Base-by-base conservation (phyloP, 2,888 invertebrate species). In the Nesidiocoris tenuis region DNA sequence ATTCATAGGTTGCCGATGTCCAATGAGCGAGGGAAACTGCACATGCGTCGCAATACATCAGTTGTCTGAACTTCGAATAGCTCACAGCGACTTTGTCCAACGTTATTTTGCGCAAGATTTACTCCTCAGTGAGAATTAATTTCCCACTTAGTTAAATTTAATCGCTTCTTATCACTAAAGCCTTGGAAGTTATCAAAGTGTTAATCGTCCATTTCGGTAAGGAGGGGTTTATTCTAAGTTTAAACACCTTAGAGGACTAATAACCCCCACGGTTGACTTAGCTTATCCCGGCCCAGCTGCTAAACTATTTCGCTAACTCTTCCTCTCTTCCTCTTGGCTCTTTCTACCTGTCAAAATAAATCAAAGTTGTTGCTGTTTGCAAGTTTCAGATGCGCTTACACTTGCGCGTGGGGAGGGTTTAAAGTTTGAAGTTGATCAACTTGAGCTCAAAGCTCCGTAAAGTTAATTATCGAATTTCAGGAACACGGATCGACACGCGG, bases 341-440 rank as follows among this genome's bases (percentile, higher is more conserved):
- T 39, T 59, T 59, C 59, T 19, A 19, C 67, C 57, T 68, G 39
- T 68, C 68, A 57, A 68, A 68, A 68, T 68, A 68, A 68, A 68
- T 68, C 68, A 68, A 68, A 57, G 21, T 54, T 66, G 68, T 57
- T 68, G 22, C 57, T 21, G 68, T 68, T 57, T 54, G 57, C 57
- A 56, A 57, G 23, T 57, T 68, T 39, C 39, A 12, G 39, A 39
- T 39, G 39, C 39, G 39, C 39, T 39, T 39, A 39, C 3, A 39
- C 39, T 39, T 39, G 39, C 12, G 39, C 39, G 39, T 39, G 12
- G 39, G 39, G 12, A 12, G 39, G 12, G 39, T 12, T 39, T 39
- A 3, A 39, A 39, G 39, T 39, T 39, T 39, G 3, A 39, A 39
- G 39, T 39, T 7, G 39, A 39, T 39, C 5, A 39, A n/a, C 5